phyloP scores from a whole-genome alignment of 2,888 invertebrate genomes.

The Dinocampus coccinellae region DNA sequence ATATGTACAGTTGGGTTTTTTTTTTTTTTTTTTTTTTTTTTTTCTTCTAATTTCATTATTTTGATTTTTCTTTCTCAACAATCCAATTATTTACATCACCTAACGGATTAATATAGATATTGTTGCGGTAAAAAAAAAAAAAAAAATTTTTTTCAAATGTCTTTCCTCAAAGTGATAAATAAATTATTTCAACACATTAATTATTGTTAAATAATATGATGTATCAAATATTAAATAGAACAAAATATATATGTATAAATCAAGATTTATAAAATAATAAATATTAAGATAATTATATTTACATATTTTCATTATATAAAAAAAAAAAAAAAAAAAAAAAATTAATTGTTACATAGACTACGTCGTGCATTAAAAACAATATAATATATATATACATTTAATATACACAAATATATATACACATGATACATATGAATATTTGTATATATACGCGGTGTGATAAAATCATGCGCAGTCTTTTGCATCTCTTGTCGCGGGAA shows the following conservation, averaged over 20 bases:
- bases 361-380: background rate
- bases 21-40: too few species aligned
- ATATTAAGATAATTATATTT: too few species aligned
- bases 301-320: too few species aligned
- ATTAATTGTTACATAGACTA: background rate
- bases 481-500: background rate
- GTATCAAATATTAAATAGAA: too few species aligned
- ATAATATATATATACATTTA: background rate
- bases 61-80: too few species aligned
- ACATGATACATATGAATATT: background rate
- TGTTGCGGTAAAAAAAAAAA: constrained; percentile 8
- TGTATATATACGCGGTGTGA: background rate
- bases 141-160: too few species aligned
- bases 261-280: background rate
- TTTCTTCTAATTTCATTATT: too few species aligned
- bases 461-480: constrained; percentile 16
- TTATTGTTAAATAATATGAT: background rate
- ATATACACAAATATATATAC: background rate
- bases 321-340: too few species aligned
- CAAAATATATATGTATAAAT: background rate
- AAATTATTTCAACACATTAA: constrained; percentile 17
- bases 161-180: constrained; percentile 27
- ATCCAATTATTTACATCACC: too few species aligned
- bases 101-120: too few species aligned
- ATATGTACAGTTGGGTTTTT: too few species aligned